phyloP scores from a whole-genome alignment of 2,888 invertebrate genomes.

The Meganola albula region DNA sequence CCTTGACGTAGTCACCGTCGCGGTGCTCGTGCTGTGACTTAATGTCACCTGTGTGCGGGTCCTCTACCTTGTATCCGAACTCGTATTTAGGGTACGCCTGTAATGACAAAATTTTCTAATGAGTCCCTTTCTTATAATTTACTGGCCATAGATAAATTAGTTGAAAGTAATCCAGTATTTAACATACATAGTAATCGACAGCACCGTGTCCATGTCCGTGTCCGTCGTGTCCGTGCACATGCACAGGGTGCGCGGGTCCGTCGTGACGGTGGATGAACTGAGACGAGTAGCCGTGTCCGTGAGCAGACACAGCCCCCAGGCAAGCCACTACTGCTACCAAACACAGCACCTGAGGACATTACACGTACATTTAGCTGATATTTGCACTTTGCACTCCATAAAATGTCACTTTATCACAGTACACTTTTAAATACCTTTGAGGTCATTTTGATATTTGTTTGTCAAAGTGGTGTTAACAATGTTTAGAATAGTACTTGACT shows the following conservation, averaged over 20 bases:
- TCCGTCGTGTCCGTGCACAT: background rate
- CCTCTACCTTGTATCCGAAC: conserved; percentile 74
- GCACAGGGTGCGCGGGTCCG: conserved; percentile 1
- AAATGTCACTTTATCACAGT: background rate
- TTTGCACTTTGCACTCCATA: background rate
- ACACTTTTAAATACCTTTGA: background rate
- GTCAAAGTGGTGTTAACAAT: background rate
- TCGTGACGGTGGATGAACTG: background rate
- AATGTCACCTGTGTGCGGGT: conserved; percentile 76
- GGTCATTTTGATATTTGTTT: background rate
- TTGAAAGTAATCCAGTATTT: background rate
- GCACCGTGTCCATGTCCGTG: conserved; percentile 21
- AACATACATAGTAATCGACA: conserved; percentile 4
- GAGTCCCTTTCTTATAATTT: too few species aligned
- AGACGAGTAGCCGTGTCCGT: background rate
- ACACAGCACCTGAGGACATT: conserved; percentile 4
- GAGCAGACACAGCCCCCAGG: background rate
- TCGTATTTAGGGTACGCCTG: conserved; percentile 73
- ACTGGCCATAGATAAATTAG: too few species aligned
- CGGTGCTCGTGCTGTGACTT: conserved; percentile 74
- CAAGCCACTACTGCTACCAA: background rate
- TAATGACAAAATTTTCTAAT: background rate
- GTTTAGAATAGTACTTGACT: conserved; percentile 1
- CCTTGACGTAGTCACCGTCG: conserved; percentile 78
- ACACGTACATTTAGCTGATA: too few species aligned